A percentile compares a stretch with the other conserved stretches of the same genome.
These are phyloP conservation scores for Bergia puertoricense DNA, from an alignment of 92 coral and sea anemone genomes.

Conservation along the genomic window DNA sequence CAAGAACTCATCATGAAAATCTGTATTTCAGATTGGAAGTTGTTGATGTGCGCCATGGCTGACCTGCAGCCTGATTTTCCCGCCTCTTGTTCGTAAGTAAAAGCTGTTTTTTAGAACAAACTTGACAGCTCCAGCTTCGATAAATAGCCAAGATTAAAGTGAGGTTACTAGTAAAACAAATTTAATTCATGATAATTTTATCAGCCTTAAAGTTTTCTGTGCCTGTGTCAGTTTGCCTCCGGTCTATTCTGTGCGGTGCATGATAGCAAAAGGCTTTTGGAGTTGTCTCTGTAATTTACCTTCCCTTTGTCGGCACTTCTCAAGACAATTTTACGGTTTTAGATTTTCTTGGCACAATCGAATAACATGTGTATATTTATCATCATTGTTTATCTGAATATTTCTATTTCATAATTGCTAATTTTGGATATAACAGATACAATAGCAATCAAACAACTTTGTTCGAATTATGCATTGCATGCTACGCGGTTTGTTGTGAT, in stretches of 20 bases:
- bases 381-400: conserved; percentile 28
- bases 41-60: neutral
- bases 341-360: conserved; percentile 32
- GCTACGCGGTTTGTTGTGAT: conserved; percentile 24
- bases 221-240: conserved; percentile 24
- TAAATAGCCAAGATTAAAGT: conserved; percentile 45
- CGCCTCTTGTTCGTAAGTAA: conserved; percentile 51
- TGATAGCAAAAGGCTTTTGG: conserved; percentile 36
- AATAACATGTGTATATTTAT: conserved; percentile 41
- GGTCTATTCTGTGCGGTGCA: conserved; percentile 24
- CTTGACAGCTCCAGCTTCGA: conserved; percentile 49
- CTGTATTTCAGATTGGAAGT: conserved; percentile 48
- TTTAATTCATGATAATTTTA: conserved; percentile 7
- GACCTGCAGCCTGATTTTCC: conserved; percentile 44
- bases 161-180: conserved; percentile 23
- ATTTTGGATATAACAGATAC: neutral
- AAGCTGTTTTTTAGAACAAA: conserved; percentile 40
- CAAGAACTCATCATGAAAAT: conserved; percentile 33
- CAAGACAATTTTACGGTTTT: neutral
- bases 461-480: conserved; percentile 2
- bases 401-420: conserved; percentile 31
- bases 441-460: neutral
- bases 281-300: neutral
- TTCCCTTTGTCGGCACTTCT: conserved; percentile 34
- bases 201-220: conserved; percentile 11